Conservation (phyloP, 2,797 vertebrate species). For the Aeoliscus strigatus region DNA sequence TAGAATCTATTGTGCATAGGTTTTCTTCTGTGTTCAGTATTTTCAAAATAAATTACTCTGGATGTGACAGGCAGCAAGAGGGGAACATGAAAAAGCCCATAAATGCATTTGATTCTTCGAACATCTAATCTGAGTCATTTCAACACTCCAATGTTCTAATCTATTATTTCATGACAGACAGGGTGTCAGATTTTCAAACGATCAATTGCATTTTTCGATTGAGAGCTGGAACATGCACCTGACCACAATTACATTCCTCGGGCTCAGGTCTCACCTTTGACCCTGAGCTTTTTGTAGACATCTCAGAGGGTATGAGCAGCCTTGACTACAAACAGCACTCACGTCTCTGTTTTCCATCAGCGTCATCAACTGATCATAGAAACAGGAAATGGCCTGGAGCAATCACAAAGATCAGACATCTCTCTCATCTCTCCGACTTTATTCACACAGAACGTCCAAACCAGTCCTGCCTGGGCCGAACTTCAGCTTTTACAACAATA, state of each 20-base stretch:
- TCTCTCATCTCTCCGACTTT: slow-evolving; percentile 28
- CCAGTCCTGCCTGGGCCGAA: slow-evolving; percentile 26
- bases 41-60: too few relatives aligned
- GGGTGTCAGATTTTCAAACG: not conserved
- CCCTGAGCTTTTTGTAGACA: slow-evolving; percentile 9
- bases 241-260: slow-evolving; percentile 2
- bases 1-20: too few relatives aligned
- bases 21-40: too few relatives aligned
- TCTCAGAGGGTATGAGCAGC: too few relatives aligned
- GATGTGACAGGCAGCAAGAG: too few relatives aligned
- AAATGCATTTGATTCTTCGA: too few relatives aligned
- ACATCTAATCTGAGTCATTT: too few relatives aligned
- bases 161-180: too few relatives aligned
- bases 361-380: slow-evolving; percentile 20
- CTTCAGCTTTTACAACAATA: slow-evolving; percentile 41
- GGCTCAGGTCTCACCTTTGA: slow-evolving; percentile 12
- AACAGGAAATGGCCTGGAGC: slow-evolving; percentile 32
- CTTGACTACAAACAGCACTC: slow-evolving; percentile 10
- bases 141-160: too few relatives aligned
- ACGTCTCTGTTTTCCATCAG: slow-evolving; percentile 31
- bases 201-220: slow-evolving; percentile 1
- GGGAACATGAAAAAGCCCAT: too few relatives aligned
- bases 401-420: slow-evolving; percentile 27
- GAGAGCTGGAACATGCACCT: slow-evolving; percentile 3
- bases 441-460: slow-evolving; percentile 24